Conservation (phyloP, 2,113 vertebrate species). For the Plestiodon gilberti region DNA sequence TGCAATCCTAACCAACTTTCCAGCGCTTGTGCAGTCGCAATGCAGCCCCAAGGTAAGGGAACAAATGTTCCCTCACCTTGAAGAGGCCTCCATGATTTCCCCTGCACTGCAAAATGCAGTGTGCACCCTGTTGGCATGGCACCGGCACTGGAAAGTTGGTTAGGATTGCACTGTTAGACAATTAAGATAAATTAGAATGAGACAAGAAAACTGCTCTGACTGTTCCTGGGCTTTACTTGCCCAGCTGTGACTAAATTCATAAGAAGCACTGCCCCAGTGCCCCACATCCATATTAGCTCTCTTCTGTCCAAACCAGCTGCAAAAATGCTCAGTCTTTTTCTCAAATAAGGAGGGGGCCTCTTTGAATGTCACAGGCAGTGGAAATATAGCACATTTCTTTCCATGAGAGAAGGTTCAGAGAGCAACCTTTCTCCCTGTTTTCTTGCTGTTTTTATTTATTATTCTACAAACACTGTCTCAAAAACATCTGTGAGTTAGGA, state of each 20-base stretch:
- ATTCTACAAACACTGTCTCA: not conserved
- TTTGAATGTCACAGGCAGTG: not conserved
- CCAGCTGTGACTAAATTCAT: constrained; percentile 9
- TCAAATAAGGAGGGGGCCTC: not conserved
- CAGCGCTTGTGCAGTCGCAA: too few relatives aligned
- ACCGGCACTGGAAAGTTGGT: too few relatives aligned
- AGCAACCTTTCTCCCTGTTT: rapidly evolving
- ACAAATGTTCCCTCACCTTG: too few relatives aligned
- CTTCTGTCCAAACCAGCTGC: constrained; percentile 16
- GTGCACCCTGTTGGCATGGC: too few relatives aligned
- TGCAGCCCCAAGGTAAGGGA: too few relatives aligned
- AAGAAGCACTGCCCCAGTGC: not conserved
- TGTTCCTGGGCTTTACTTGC: not conserved
- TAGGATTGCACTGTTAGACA: rapidly evolving
- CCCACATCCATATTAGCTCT: not conserved
- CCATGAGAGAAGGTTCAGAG: too few relatives aligned
- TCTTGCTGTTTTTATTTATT: rapidly evolving
- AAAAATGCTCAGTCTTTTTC: constrained; percentile 46
- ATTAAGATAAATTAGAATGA: not conserved
- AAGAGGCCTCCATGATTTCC: too few relatives aligned
- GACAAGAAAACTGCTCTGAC: not conserved
- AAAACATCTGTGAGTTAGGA: too few relatives aligned
- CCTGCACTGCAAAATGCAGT: too few relatives aligned
- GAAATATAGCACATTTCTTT: not conserved
- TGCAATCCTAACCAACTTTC: too few relatives aligned